Evolutionary conservation across 2,113 vertebrate genomes (phyloP), one percentile per base, ranked within the genome.

Genomic region (Thalassarche chlororhynchos): DNA sequence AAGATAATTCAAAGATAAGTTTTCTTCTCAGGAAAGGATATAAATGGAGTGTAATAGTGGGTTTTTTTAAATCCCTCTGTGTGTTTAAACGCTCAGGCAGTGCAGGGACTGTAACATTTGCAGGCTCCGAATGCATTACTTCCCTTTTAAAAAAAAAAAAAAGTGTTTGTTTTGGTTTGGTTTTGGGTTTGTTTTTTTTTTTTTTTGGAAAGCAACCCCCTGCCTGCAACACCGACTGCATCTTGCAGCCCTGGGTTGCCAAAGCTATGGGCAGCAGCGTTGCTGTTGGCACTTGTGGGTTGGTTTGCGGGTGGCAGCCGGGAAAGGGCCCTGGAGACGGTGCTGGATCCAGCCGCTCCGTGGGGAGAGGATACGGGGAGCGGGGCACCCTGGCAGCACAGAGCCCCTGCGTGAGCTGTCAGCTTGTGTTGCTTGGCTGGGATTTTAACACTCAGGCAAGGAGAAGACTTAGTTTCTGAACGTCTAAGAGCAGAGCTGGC

Each of bases 291-390:
- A 24, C n/a, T 12, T 10, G 32, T 28, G 32, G 40, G 23, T 34
- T 24, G 23, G 54, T 32, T 62, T 81, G 31, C 1, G 2, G 29
- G 38, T 20, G n/a, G 34, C 60, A 69, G n/a, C 52, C 2, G 2
- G 10, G 61, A 42, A 16, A 34, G 34, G 28, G 38, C 32, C 1
- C 4, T 12, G 44, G 3, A 8, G 44, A 13, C 0, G 3, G 14
- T 6, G 79, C 52, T 40, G 72, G 44, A 44, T 62, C 47, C 26
- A 16, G 25, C 55, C 0, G 0, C 38, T 47, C 51, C 1, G 3
- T 6, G 10, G 21, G 44, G 29, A 24, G 34, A 49, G 55, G 32
- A n/a, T 60, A 8, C 2, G 5, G 47, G 61, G 49, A 83, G 25
- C 1, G 3, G 49, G 42, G n/a, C 14, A n/a, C 46, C 61, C 20